Conservation (phyloP, 2,797 vertebrate genomes). For the Rhynchotus rufescens region DNA sequence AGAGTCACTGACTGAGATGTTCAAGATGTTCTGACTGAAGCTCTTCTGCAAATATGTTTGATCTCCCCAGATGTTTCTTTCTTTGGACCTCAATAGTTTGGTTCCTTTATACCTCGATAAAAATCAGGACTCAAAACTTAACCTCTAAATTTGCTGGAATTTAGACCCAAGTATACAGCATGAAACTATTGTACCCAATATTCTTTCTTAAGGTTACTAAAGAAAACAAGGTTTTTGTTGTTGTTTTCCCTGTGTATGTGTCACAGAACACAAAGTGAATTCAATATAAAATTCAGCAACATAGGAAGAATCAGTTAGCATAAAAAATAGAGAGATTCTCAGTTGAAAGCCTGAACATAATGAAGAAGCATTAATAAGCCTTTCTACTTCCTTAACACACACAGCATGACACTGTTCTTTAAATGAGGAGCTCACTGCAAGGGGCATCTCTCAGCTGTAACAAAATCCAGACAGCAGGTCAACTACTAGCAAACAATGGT, state of each 20-base stretch:
- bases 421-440: background rate
- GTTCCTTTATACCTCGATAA: background rate
- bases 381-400: slow-evolving; percentile 2
- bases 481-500: background rate
- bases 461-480: background rate
- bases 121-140: background rate
- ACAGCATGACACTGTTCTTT: background rate
- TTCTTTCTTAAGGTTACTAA: background rate
- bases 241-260: background rate
- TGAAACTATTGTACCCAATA: background rate
- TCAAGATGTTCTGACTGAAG: background rate
- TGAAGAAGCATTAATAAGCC: background rate
- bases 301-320: background rate
- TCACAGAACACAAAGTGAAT: background rate
- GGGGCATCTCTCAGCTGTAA: background rate
- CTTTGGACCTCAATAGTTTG: background rate
- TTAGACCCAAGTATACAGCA: background rate
- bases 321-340: accelerated
- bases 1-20: background rate
- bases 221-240: background rate
- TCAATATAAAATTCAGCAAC: background rate
- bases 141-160: background rate
- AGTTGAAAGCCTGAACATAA: background rate
- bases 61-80: background rate
- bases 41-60: background rate